Evolutionary conservation across 1,140 invertebrate genomes (phyloP), one percentile per base, ranked within the genome.

Genomic region (Tribolium madens): DNA sequence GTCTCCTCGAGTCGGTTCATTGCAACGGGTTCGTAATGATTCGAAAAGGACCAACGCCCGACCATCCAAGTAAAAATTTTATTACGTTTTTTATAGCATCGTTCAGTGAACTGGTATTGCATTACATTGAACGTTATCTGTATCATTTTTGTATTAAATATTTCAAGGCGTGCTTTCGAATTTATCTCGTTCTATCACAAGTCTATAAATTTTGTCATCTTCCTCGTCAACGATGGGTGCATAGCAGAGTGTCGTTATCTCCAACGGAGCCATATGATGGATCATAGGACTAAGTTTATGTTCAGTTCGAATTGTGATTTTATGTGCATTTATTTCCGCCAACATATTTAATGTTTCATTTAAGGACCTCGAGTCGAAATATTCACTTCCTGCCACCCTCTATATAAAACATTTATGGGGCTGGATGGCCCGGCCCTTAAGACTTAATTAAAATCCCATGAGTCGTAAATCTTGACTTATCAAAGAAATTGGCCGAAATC

Each of bases 241-340:
- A 47, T 50, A 31, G 9, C 31, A 15, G 14, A 4, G 26, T 33
- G 17, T 46, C 52, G 53, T 64, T 69, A 60, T 64, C 57, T 46
- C 18, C 31, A 12, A 10, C 18, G 46, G 60, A 10, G 60, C 17
- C 60, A 7, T n/a, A 17, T 75, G 60, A 75, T 75, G 74, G 74
- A 75, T 75, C 74, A 75, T 26, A 42, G 74, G 18, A 68, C 9
- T 68, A 69, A 14, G 36, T 75, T 75, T 64, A 75, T 75, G 74
- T 75, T 60, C 42, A 26, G 53, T 69, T 69, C 42, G 57, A 70
- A 76, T 76, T 70, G 75, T 76, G 75, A 76, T 76, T 76, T 76
- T 76, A 76, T 76, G 75, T 76, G 75, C 75, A 76, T 76, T 76
- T 70, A 76, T 76, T 76, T 70, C 47, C 75, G 42, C 46, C 60